A percentile compares a stretch with the other conserved stretches of the same genome.
These are phyloP conservation scores for Theocolax elegans DNA, from an alignment of 1,140 invertebrate genomes.

Conservation along the genomic window DNA sequence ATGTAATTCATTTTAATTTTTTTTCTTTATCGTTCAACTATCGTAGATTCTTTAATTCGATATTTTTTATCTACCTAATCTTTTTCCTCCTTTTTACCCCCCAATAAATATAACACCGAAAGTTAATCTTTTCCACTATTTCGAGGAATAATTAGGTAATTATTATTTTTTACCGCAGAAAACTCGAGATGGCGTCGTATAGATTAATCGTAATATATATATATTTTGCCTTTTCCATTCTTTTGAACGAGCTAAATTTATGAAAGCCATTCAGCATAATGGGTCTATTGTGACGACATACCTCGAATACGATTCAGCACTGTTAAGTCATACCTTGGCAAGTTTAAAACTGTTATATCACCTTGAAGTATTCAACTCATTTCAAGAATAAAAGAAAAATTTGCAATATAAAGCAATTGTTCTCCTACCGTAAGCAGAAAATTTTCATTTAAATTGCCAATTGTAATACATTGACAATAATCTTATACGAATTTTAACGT, in stretches of 20 bases:
- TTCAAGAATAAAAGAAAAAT: conserved; percentile 18
- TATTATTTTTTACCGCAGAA: too few species aligned
- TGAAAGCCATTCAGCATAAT: conserved; percentile 40
- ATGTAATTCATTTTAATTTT: too few species aligned
- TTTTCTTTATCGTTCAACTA: not conserved
- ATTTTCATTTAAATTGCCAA: conserved; percentile 17
- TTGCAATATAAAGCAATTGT: conserved; percentile 23
- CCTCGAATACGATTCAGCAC: conserved; percentile 23
- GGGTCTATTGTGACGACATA: conserved; percentile 33
- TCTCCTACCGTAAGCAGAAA: not conserved
- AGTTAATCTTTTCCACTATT: too few species aligned
- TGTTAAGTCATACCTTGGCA: conserved; percentile 33
- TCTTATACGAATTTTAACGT: too few species aligned
- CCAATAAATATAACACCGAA: too few species aligned
- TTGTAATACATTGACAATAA: not conserved
- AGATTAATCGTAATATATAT: conserved; percentile 29
- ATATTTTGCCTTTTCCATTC: conserved; percentile 9
- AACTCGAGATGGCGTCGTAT: not conserved
- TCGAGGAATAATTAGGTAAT: conserved; percentile 16
- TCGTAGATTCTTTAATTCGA: too few species aligned
- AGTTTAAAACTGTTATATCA: conserved; percentile 28
- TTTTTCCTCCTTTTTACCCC: too few species aligned
- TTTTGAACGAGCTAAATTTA: conserved; percentile 32
- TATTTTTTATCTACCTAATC: too few species aligned
- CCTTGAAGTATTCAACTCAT: conserved; percentile 18